Evolutionary conservation across 37 sponge, comb jelly and placozoan species (phyloP).

Genomic region (Axinella damicornis): DNA sequence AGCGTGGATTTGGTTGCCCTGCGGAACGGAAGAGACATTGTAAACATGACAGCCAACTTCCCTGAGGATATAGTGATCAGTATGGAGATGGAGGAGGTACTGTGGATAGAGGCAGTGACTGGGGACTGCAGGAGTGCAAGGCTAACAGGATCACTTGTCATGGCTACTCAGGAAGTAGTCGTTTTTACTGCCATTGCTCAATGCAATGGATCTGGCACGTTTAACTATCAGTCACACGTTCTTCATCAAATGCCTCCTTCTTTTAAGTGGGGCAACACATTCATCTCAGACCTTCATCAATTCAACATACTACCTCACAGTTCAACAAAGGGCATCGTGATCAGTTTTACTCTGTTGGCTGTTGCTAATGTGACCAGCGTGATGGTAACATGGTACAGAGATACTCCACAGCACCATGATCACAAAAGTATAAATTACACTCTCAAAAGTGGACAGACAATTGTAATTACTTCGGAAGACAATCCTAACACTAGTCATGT

Average conservation of each 20-base stretch:
- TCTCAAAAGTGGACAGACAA: too few relatives aligned
- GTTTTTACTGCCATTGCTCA: not conserved
- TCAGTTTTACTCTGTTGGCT: too few relatives aligned
- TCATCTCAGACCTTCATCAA: not conserved
- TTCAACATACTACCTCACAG: not conserved
- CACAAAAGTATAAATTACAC: too few relatives aligned
- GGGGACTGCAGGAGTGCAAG: not conserved
- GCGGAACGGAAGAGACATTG: too few relatives aligned
- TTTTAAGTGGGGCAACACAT: not conserved
- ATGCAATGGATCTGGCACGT: not conserved
- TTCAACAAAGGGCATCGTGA: too few relatives aligned
- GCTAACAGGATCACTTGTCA: not conserved
- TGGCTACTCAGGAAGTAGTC: not conserved
- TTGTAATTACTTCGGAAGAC: too few relatives aligned
- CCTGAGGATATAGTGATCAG: too few relatives aligned
- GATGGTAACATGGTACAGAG: not conserved
- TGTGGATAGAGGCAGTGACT: too few relatives aligned
- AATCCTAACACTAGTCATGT: not conserved
- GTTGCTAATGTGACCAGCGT: too few relatives aligned
- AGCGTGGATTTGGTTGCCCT: too few relatives aligned
- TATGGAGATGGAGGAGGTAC: too few relatives aligned
- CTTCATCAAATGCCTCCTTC: not conserved
- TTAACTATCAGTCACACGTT: not conserved
- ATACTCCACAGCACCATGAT: not conserved
- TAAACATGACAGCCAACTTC: too few relatives aligned